Base-by-base conservation (phyloP, 2,113 vertebrate species). In the Macaca mulatta region DNA sequence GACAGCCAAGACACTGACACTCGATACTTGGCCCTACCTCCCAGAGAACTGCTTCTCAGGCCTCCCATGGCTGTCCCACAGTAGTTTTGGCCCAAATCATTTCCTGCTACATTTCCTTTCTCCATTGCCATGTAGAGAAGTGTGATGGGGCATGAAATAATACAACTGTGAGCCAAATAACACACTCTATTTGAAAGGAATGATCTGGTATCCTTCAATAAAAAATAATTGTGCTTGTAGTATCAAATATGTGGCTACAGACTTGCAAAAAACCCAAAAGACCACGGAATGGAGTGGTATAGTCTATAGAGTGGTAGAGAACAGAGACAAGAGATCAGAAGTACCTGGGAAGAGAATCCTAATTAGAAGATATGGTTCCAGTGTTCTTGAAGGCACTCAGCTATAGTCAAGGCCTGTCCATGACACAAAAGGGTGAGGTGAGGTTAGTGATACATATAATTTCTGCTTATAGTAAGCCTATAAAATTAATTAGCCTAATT, bases 61-160 rank as follows among this genome's bases (percentile, higher is more conserved):
- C 75, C 79, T 95, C 74, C 95, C 52, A 1, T 7, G 8, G 55
- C 78, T 77, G n/a, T 89, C 95, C 27, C 82, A 85, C 38, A 23
- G 92, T 89, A 97, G 75, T 95, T 80, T 80, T 88, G 91, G 90
- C 83, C 67, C 92, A 43, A 57, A 52, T 81, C 52, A 89, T 95
- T 97, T 97, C 97, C 94, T 93, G 94, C 79, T 96, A 97, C 96
- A 95, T 97, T 98, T 97, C 93, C 95, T 96, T 96, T 96, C 92
- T 78, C 81, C 64, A 94, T 78, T 88, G 89, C 93, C 55, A 69
- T 84, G 92, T 70, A 97, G 84, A 93, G 93, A 97, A 90, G 69
- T 93, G 90, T 85, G 90, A 97, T 93, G 90, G 77, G 83, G 87
- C 96, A 92, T 96, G 94, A 97, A 96, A 96, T 50, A 94, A 45